Evolutionary conservation across 2,888 invertebrate genomes (phyloP).

Genomic region (Xestia sexstrigata): DNA sequence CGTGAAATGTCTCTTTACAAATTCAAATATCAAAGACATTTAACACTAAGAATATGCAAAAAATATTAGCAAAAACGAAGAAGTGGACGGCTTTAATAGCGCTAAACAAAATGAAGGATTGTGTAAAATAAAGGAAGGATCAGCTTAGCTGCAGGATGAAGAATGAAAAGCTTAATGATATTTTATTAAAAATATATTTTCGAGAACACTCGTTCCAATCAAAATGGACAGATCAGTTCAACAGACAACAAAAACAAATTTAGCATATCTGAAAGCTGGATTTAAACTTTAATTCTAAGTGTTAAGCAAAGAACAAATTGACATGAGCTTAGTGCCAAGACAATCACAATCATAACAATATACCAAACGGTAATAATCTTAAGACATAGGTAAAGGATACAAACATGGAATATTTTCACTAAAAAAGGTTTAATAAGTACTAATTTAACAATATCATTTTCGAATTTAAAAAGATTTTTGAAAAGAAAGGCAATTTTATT

Average conservation of each 20-base stretch:
- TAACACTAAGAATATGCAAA: slow-evolving; percentile 59
- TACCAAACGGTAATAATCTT: slow-evolving; percentile 67
- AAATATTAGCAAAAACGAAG: slow-evolving; percentile 58
- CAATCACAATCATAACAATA: slow-evolving; percentile 72
- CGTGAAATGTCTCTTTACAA: slow-evolving; percentile 52
- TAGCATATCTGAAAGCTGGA: slow-evolving; percentile 84
- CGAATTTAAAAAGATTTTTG: slow-evolving; percentile 72
- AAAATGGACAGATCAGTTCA: slow-evolving; percentile 87
- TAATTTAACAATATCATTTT: slow-evolving; percentile 74
- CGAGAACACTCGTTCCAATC: slow-evolving; percentile 84
- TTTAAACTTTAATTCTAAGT: slow-evolving; percentile 80
- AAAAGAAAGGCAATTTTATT: slow-evolving; percentile 84
- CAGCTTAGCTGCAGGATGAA: slow-evolving; percentile 82
- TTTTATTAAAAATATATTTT: slow-evolving; percentile 89
- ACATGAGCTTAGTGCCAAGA: slow-evolving; percentile 79
- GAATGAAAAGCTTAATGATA: slow-evolving; percentile 88
- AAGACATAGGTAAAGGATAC: slow-evolving; percentile 69
- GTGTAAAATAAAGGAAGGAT: slow-evolving; percentile 70
- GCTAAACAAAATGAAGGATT: slow-evolving; percentile 58
- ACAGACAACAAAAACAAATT: slow-evolving; percentile 79
- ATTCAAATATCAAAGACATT: slow-evolving; percentile 36
- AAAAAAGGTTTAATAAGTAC: slow-evolving; percentile 68
- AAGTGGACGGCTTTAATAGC: slow-evolving; percentile 51
- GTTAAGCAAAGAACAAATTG: slow-evolving; percentile 76
- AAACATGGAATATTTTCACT: slow-evolving; percentile 73